phyloP scores from a whole-genome alignment of 2,113 vertebrate genomes.

The Salminus brasiliensis region DNA sequence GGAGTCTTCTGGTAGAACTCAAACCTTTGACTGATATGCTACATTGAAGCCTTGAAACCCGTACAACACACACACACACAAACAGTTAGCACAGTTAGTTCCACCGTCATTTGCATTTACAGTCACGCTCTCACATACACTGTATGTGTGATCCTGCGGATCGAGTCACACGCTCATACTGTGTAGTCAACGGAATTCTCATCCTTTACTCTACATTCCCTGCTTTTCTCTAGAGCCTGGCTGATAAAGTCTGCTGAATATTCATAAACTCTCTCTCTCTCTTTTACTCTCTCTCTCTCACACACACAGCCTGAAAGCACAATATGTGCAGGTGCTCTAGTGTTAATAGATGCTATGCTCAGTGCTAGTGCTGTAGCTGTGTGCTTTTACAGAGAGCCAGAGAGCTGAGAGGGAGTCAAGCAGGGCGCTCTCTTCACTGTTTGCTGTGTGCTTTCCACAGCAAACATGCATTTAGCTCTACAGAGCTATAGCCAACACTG shows the following conservation, averaged over 20 bases:
- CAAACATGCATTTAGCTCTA: conserved; percentile 46
- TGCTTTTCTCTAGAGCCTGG: conserved; percentile 2
- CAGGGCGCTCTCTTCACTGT: conserved; percentile 48
- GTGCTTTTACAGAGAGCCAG: conserved; percentile 47
- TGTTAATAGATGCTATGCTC: conserved; percentile 47
- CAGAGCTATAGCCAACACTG: conserved; percentile 7
- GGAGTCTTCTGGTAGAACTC: too few relatives aligned
- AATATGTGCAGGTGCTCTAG: conserved; percentile 45
- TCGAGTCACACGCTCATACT: not conserved
- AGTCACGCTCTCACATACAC: not conserved
- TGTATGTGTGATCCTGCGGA: not conserved
- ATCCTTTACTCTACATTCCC: conserved; percentile 19
- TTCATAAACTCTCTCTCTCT: too few relatives aligned
- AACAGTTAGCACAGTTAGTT: not conserved
- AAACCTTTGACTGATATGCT: too few relatives aligned
- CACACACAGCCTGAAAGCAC: conserved; percentile 3
- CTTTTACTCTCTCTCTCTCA: too few relatives aligned
- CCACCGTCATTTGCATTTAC: not conserved
- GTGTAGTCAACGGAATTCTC: conserved; percentile 2
- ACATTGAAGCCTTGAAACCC: not conserved
- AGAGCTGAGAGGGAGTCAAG: conserved; percentile 43
- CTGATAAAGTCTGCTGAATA: conserved; percentile 32
- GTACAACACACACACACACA: not conserved
- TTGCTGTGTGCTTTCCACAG: conserved; percentile 43
- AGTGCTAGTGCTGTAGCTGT: conserved; percentile 30